Conservation (phyloP, 2,113 vertebrate species). For the Epinephelus moara region DNA sequence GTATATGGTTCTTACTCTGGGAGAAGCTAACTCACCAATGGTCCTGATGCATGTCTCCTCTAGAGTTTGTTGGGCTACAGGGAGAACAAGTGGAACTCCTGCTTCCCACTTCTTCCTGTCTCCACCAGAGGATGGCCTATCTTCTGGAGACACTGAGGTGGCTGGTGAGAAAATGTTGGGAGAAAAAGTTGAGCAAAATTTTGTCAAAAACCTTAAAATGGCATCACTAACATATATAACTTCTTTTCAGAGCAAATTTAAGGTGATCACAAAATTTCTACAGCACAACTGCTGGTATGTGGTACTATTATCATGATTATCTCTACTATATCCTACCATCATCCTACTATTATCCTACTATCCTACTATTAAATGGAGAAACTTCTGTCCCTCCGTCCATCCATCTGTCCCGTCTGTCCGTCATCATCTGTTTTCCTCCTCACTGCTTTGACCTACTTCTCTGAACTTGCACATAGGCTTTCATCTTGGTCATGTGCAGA, state of each 20-base stretch:
- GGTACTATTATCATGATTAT: not conserved
- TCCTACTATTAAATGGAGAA: too few relatives aligned
- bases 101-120: constrained; percentile 95
- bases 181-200: not conserved
- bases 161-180: constrained; percentile 38
- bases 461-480: too few relatives aligned
- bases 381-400: too few relatives aligned
- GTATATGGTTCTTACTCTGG: not conserved
- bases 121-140: constrained; percentile 65
- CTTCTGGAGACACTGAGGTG: constrained; percentile 54
- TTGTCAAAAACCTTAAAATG: not conserved
- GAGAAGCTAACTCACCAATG: constrained; percentile 79
- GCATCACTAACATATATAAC: not conserved
- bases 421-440: too few relatives aligned
- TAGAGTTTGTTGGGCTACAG: constrained; percentile 86
- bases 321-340: too few relatives aligned
- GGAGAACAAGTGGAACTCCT: constrained; percentile 85
- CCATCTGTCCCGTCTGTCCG: too few relatives aligned
- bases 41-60: constrained; percentile 86
- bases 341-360: too few relatives aligned
- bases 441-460: too few relatives aligned
- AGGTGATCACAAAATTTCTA: too few relatives aligned
- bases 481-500: too few relatives aligned
- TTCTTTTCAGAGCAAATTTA: not conserved
- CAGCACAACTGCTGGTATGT: not conserved